A percentile compares a stretch with the other conserved stretches of the same genome.
Conservation (phyloP, 2,113 vertebrate species). For the Saguinus midas region DNA sequence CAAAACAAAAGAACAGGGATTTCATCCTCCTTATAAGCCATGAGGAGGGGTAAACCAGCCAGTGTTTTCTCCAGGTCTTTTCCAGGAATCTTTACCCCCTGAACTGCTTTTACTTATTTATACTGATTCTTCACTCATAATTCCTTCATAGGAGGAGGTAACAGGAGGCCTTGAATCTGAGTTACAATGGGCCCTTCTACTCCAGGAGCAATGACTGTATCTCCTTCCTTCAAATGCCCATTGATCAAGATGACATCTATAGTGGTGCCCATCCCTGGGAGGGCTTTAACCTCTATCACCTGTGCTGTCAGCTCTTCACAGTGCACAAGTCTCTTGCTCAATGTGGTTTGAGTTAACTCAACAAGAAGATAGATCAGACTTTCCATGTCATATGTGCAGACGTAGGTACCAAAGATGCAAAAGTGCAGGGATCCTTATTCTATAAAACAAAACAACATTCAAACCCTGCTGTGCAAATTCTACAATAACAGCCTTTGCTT, state of each 20-base stretch:
- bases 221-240: slow-evolving; percentile 92
- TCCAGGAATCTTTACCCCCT: slow-evolving; percentile 98
- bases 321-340: slow-evolving; percentile 93
- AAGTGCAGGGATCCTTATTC: slow-evolving; percentile 97
- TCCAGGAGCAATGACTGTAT: slow-evolving; percentile 96
- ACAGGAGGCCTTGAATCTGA: slow-evolving; percentile 95
- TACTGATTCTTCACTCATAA: slow-evolving; percentile 97
- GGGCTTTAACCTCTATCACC: slow-evolving; percentile 99
- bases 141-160: slow-evolving; percentile 98
- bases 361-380: slow-evolving; percentile 95
- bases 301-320: slow-evolving; percentile 97
- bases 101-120: slow-evolving; percentile 94
- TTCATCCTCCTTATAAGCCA: slow-evolving; percentile 96
- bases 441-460: slow-evolving; percentile 95
- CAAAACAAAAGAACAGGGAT: slow-evolving; percentile 87
- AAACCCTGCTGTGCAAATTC: slow-evolving; percentile 99
- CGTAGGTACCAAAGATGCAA: slow-evolving; percentile 96
- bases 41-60: slow-evolving; percentile 94
- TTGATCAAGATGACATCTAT: slow-evolving; percentile 99
- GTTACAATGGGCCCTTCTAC: slow-evolving; percentile 98
- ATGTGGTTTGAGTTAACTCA: slow-evolving; percentile 96
- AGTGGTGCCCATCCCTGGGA: slow-evolving; percentile 98
- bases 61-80: slow-evolving; percentile 97
- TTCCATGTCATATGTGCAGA: slow-evolving; percentile 98
- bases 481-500: slow-evolving; percentile 93